Evolutionary conservation across 2,113 vertebrate species (phyloP).

Genomic region (Dermatemys mawii): DNA sequence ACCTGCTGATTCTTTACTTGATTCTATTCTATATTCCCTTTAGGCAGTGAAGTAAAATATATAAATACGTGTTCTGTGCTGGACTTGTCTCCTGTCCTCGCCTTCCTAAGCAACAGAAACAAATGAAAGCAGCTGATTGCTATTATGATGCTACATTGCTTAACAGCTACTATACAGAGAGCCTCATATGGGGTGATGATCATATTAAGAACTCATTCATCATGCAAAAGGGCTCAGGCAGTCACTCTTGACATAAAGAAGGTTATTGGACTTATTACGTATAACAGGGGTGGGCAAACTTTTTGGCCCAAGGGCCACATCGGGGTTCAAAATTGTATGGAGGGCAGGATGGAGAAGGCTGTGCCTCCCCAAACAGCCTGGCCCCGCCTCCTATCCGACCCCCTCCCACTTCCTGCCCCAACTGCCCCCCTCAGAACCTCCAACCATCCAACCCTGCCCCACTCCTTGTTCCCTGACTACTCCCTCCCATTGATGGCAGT

Average conservation of each 20-base stretch:
- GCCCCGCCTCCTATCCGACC: too few species aligned
- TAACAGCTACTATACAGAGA: background rate
- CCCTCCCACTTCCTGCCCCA: too few species aligned
- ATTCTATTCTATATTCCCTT: background rate
- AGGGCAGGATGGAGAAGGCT: too few species aligned
- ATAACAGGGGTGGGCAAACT: too few species aligned
- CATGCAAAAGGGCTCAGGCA: background rate
- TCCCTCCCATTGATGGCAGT: background rate
- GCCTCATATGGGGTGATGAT: background rate
- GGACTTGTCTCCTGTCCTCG: background rate
- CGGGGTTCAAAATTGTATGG: too few species aligned
- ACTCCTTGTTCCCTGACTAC: too few species aligned
- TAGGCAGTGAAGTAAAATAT: background rate
- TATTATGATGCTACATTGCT: background rate
- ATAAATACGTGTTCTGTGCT: background rate
- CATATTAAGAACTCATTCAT: background rate
- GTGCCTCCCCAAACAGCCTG: too few species aligned
- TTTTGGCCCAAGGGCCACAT: too few species aligned
- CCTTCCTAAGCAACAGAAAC: background rate
- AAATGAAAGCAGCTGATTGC: background rate
- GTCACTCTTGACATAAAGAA: background rate
- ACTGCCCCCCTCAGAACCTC: too few species aligned
- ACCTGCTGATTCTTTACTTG: background rate
- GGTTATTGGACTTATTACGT: background rate
- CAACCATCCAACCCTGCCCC: too few species aligned